A percentile compares a stretch with the other conserved stretches of the same genome.
Conservation (phyloP, 53 echinoderm and acorn worm genomes). For the Echinarachnius parma region DNA sequence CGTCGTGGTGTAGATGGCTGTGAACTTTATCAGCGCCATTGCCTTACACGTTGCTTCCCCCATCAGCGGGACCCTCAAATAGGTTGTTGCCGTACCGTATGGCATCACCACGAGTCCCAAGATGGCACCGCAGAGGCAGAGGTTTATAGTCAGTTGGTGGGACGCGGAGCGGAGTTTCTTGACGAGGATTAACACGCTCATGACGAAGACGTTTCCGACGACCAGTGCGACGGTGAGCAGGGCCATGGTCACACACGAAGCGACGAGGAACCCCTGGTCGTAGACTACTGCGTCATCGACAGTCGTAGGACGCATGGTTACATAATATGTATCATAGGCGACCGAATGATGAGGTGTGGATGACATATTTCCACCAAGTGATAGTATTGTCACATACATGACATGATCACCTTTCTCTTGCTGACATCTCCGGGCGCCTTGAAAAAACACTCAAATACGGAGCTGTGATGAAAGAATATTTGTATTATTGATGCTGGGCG, state of each 20-base stretch:
- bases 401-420: too few relatives aligned
- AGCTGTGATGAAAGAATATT: too few relatives aligned
- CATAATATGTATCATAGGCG: too few relatives aligned
- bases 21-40: constrained; percentile 9
- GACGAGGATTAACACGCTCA: not conserved
- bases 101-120: constrained; percentile 19
- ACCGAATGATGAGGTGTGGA: too few relatives aligned
- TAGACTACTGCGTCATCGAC: not conserved
- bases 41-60: constrained; percentile 5
- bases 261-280: constrained; percentile 1
- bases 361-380: too few relatives aligned
- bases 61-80: constrained; percentile 22
- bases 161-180: not conserved
- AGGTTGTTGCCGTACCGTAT: constrained; percentile 23
- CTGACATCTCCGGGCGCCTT: too few relatives aligned
- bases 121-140: constrained; percentile 13
- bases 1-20: not conserved
- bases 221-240: constrained; percentile 11
- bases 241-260: constrained; percentile 13
- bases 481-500: too few relatives aligned
- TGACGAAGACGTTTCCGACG: constrained; percentile 21
- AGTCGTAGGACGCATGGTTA: too few relatives aligned
- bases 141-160: constrained; percentile 13
- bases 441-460: too few relatives aligned
- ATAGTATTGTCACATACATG: too few relatives aligned